Conservation (phyloP, 2,113 vertebrate species). For the Vicugna pacos region DNA sequence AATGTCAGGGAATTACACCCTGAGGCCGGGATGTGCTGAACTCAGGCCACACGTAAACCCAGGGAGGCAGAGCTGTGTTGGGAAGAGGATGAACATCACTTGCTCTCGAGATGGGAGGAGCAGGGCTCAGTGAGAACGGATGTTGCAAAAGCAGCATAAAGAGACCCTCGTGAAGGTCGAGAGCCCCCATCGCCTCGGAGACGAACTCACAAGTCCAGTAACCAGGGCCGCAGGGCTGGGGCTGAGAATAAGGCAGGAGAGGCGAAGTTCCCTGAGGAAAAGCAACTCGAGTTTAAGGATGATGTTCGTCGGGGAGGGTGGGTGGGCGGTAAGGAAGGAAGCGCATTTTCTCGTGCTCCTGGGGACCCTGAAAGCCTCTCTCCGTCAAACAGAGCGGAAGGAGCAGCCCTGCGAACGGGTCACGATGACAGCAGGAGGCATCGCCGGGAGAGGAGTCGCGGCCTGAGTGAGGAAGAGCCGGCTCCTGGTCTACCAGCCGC, state of each 20-base stretch:
- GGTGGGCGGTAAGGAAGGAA: not conserved
- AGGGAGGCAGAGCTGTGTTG: not conserved
- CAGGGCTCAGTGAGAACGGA: slow-evolving; percentile 19
- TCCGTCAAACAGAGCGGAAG: slow-evolving; percentile 38
- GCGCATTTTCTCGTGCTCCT: slow-evolving; percentile 28
- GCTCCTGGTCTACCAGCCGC: not conserved
- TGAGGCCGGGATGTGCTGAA: slow-evolving; percentile 32
- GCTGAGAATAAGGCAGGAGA: slow-evolving; percentile 55
- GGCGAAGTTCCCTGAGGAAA: slow-evolving; percentile 63
- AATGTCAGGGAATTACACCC: slow-evolving; percentile 64
- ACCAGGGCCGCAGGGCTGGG: slow-evolving; percentile 29
- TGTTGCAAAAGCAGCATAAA: slow-evolving; percentile 24
- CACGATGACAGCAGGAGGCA: slow-evolving; percentile 60
- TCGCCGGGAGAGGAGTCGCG: slow-evolving; percentile 63
- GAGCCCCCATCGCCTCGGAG: slow-evolving; percentile 20
- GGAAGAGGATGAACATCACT: not conserved
- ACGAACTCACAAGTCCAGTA: slow-evolving; percentile 60
- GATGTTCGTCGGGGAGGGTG: not conserved
- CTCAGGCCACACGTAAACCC: slow-evolving; percentile 49
- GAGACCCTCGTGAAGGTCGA: slow-evolving; percentile 13
- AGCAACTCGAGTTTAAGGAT: slow-evolving; percentile 54
- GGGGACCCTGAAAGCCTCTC: not conserved
- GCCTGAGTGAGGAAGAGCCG: slow-evolving; percentile 25
- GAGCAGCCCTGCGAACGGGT: slow-evolving; percentile 24
- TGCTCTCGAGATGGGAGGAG: not conserved